These are phyloP conservation scores for Drosophila paracracens DNA, from an alignment of 2,888 invertebrate species.

Conservation along the genomic window DNA sequence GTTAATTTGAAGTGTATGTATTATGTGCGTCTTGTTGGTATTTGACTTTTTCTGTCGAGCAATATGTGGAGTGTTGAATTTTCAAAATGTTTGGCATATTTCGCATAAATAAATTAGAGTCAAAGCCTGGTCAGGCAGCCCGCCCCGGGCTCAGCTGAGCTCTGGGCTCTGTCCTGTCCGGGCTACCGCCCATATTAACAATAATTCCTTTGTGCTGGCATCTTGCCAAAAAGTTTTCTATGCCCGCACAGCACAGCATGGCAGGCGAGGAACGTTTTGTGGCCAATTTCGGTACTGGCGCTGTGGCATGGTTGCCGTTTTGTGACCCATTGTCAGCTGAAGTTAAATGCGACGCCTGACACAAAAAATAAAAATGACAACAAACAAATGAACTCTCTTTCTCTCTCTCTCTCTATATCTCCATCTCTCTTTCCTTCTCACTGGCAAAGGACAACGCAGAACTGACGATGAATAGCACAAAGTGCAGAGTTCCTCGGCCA, in stretches of 20 bases:
- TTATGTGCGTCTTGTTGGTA: constrained; percentile 26
- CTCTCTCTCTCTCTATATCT: neutral
- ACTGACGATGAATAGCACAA: constrained; percentile 3
- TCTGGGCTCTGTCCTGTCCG: constrained; percentile 28
- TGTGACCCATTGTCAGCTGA: constrained; percentile 70
- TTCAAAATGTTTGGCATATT: constrained; percentile 65
- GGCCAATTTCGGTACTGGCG: constrained; percentile 65
- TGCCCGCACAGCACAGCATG: constrained; percentile 47
- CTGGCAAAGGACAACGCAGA: constrained; percentile 40
- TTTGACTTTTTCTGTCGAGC: neutral
- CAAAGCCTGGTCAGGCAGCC: constrained; percentile 36
- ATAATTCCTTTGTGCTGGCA: constrained; percentile 74
- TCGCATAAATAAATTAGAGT: constrained; percentile 71
- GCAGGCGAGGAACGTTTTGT: constrained; percentile 76
- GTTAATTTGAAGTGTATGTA: constrained; percentile 18
- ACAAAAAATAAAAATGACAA: constrained; percentile 46
- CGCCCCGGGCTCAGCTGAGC: constrained; percentile 16
- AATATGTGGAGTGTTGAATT: constrained; percentile 46
- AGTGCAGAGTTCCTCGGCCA: constrained; percentile 24
- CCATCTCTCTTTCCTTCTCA: neutral
- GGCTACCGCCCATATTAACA: constrained; percentile 72
- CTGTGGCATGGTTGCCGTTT: constrained; percentile 47
- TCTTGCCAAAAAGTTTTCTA: constrained; percentile 67
- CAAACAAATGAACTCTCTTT: constrained; percentile 2
- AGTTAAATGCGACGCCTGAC: constrained; percentile 66